A percentile compares a stretch with the other conserved stretches of the same genome.
phyloP scores from a whole-genome alignment of 2,888 invertebrate species.

The Eledona agricola region DNA sequence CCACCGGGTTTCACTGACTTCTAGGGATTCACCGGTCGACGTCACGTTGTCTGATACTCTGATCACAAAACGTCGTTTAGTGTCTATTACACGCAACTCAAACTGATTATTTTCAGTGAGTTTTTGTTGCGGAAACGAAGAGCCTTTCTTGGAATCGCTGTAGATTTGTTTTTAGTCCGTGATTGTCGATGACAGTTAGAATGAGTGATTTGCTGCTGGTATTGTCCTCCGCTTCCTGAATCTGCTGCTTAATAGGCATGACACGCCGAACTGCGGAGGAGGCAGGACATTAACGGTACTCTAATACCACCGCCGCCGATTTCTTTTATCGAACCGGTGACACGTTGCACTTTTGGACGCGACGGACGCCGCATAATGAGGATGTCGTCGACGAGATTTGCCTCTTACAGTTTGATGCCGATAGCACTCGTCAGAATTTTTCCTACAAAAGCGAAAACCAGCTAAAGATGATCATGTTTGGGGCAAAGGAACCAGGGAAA shows the following conservation, averaged over 20 bases:
- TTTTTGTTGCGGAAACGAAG: conserved; percentile 9
- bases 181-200: conserved; percentile 31
- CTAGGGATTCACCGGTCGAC: conserved; percentile 51
- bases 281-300: conserved; percentile 49
- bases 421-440: too few species aligned
- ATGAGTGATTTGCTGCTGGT: conserved; percentile 34
- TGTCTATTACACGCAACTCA: conserved; percentile 15
- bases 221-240: conserved; percentile 39
- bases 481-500: too few species aligned
- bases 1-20: conserved; percentile 57
- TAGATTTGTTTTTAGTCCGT: conserved; percentile 15
- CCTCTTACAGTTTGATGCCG: too few species aligned
- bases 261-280: conserved; percentile 35
- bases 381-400: too few species aligned
- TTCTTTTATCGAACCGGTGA: conserved; percentile 28
- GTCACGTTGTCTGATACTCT: conserved; percentile 24
- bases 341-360: conserved; percentile 20
- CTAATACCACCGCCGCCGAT: conserved; percentile 32
- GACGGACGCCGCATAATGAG: conserved; percentile 20
- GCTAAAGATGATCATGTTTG: too few species aligned
- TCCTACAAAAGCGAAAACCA: too few species aligned
- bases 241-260: conserved; percentile 34
- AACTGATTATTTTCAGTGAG: conserved; percentile 6
- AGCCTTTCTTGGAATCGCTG: conserved; percentile 1
- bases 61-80: too few species aligned